Conservation (phyloP, 2,888 invertebrate species). For the Blastobasis lacticolella region DNA sequence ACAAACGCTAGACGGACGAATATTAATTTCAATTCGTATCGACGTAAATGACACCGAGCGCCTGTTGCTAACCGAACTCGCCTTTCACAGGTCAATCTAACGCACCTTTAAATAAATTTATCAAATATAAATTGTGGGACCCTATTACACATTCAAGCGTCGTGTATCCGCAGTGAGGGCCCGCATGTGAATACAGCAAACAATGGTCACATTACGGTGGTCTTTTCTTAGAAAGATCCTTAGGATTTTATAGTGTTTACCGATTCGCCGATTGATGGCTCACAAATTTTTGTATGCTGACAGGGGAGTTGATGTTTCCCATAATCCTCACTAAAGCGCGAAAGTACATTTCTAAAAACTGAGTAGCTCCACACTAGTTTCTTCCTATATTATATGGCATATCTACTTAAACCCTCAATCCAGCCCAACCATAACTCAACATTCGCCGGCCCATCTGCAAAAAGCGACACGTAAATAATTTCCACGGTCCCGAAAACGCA, state of each 20-base stretch:
- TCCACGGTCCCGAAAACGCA: constrained; percentile 25
- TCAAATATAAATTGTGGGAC: constrained; percentile 72
- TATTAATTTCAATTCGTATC: background rate
- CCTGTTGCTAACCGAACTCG: constrained; percentile 32
- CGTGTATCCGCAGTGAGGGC: constrained; percentile 63
- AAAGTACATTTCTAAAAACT: no score
- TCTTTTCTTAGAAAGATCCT: constrained; percentile 64
- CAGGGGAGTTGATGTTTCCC: constrained; percentile 3
- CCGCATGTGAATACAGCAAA: constrained; percentile 61
- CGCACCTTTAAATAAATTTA: constrained; percentile 65
- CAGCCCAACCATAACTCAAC: background rate
- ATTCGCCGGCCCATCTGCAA: constrained; percentile 9
- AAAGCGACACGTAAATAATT: constrained; percentile 41
- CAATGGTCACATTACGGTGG: constrained; percentile 70
- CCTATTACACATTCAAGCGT: constrained; percentile 62
- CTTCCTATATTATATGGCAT: no score
- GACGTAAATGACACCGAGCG: constrained; percentile 2
- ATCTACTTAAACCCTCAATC: no score
- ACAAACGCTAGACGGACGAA: background rate
- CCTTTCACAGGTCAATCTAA: constrained; percentile 65
- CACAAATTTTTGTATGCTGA: constrained; percentile 35
- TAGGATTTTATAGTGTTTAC: constrained; percentile 61
- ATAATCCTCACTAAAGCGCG: background rate
- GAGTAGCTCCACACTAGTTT: no score
- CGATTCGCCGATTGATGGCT: constrained; percentile 47